Conservation (phyloP, 2,797 vertebrate species). For the Gallinago nigripennis region DNA sequence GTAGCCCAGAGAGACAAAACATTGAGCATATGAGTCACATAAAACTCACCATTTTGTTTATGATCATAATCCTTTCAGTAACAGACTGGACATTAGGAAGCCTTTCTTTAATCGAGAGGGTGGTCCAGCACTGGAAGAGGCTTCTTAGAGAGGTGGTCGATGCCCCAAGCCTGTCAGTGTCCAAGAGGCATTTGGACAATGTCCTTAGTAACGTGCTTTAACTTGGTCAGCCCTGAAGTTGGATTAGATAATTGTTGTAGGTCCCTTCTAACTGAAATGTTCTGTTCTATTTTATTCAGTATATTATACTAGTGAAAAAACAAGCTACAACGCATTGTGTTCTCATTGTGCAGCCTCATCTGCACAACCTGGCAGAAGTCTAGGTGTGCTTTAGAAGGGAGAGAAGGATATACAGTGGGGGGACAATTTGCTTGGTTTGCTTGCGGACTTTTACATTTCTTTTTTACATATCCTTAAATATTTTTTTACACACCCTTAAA, state of each 20-base stretch:
- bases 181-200: not conserved
- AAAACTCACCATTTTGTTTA: not conserved
- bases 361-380: not conserved
- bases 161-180: not conserved
- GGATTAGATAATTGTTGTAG: not conserved
- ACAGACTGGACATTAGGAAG: not conserved
- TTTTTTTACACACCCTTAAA: too few species aligned
- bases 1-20: not conserved
- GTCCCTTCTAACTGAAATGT: not conserved
- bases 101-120: not conserved
- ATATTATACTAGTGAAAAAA: not conserved
- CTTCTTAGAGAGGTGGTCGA: not conserved
- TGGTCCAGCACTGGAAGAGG: not conserved
- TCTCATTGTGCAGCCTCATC: not conserved
- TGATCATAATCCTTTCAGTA: not conserved
- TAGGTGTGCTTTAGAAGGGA: not conserved
- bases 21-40: not conserved
- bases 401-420: not conserved
- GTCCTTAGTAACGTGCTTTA: not conserved
- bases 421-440: not conserved
- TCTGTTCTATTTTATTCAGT: not conserved
- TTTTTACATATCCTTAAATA: not conserved
- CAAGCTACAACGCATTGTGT: not conserved
- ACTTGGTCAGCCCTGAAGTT: not conserved
- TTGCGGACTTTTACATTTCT: not conserved